phyloP scores from a whole-genome alignment of 2,797 vertebrate species.

The Toxotes lorentzi region DNA sequence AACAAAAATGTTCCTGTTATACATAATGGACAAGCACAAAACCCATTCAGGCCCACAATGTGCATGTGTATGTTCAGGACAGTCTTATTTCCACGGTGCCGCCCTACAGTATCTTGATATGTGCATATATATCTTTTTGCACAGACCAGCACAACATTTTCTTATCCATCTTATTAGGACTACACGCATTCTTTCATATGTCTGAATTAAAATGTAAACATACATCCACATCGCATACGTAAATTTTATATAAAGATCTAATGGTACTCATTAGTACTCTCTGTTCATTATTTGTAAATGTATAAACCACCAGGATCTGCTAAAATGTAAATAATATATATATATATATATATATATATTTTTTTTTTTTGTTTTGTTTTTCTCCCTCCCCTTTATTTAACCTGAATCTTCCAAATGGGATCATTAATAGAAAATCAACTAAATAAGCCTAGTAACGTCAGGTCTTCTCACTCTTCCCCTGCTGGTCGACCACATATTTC shows the following conservation, averaged over 20 bases:
- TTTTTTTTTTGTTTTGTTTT: too few relatives aligned
- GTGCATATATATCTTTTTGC: too few relatives aligned
- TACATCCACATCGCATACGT: neutral
- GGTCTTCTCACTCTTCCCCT: conserved; percentile 29
- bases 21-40: neutral
- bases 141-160: too few relatives aligned
- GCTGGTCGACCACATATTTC: conserved; percentile 38
- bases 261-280: neutral
- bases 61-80: neutral
- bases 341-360: neutral
- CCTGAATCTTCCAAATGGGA: neutral
- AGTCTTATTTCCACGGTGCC: neutral
- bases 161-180: neutral
- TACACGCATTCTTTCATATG: neutral
- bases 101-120: too few relatives aligned
- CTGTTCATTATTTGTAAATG: too few relatives aligned
- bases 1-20: conserved; percentile 18
- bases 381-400: neutral
- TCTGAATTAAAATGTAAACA: neutral
- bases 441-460: neutral
- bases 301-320: neutral
- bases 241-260: too few relatives aligned
- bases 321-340: too few relatives aligned
- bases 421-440: neutral
- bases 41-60: neutral